These are phyloP conservation scores for Monodelphis domestica DNA, from an alignment of 2,797 vertebrate species.

Conservation along the genomic window DNA sequence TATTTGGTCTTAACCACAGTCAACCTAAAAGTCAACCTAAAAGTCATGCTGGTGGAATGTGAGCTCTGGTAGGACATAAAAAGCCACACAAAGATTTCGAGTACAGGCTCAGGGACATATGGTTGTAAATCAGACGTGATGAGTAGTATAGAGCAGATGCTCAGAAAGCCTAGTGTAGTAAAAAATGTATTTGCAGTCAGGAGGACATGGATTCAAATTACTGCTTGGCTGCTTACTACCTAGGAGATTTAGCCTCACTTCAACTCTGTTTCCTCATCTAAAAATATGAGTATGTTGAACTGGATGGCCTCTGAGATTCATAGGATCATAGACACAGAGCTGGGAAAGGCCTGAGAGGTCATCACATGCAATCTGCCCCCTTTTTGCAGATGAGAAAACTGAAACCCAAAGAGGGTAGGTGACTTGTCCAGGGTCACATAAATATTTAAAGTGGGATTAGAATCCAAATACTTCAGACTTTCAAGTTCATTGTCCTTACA, in stretches of 20 bases:
- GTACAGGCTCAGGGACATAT: neutral
- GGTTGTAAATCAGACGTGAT: neutral
- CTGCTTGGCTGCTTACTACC: neutral
- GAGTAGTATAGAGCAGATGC: neutral
- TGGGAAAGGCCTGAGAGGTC: constrained; percentile 20
- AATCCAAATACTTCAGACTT: neutral
- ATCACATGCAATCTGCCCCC: neutral
- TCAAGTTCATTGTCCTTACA: neutral
- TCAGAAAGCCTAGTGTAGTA: neutral
- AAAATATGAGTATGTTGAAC: neutral
- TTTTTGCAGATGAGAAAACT: neutral
- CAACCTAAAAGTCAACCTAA: too few species aligned
- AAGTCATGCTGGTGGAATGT: neutral
- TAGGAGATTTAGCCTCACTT: neutral
- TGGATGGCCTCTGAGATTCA: constrained; percentile 3
- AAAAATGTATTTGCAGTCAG: neutral
- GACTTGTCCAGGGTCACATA: neutral
- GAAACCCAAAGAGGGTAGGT: neutral
- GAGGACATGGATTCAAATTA: neutral
- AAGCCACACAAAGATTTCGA: neutral
- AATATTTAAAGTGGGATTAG: neutral
- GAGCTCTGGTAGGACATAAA: neutral
- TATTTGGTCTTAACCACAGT: neutral
- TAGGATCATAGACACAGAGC: neutral
- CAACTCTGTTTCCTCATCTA: constrained; percentile 2